Base-by-base conservation (phyloP, 2,888 invertebrate species). In the Panorpa germanica region DNA sequence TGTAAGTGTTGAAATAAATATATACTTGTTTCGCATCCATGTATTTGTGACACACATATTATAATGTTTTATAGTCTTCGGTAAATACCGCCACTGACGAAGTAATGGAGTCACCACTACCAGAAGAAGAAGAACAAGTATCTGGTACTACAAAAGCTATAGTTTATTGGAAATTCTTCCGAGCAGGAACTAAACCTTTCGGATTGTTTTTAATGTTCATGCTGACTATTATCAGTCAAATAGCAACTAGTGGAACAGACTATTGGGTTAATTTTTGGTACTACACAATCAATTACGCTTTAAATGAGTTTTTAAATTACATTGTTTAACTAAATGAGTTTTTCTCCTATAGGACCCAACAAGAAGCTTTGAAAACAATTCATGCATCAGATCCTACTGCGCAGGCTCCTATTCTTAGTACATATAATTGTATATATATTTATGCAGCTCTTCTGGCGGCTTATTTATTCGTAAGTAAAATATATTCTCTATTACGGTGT, bases 181-280 rank as follows among this genome's bases (percentile, higher is more conserved):
- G 37, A 9, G 41, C 54, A 0, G 57, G 59, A 6, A 52, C 61
- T 1, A 67, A 65, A 3, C 53, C 54, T 39, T 54, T 49, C 24
- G 45, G 61, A 1, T 53, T 73, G 0, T 9, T 45, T 0, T 24
- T 60, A 2, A 56, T 72, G 1, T 19, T 64, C 0, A 1, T 57
- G 0, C 43, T 61, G 0, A 51, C 66, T 19, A 2, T 64, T 0
- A 15, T 68, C 3, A 58, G 70, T 0, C 74, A 74, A 48, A 47
- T 49, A 1, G 44, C 60, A 0, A 70, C 65, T 1, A 70, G 69
- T 15, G 59, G 61, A 1, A 55, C 62, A 1, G 75, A 76, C 40
- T 74, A 58, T 39, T 75, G 72, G 62, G 57, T 75, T 1, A 69
- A 70, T 43, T 67, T 57, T 39, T 75, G 73, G 72, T 63, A 46